phyloP scores from a whole-genome alignment of 2,797 vertebrate genomes.

The Dermochelys coriacea region DNA sequence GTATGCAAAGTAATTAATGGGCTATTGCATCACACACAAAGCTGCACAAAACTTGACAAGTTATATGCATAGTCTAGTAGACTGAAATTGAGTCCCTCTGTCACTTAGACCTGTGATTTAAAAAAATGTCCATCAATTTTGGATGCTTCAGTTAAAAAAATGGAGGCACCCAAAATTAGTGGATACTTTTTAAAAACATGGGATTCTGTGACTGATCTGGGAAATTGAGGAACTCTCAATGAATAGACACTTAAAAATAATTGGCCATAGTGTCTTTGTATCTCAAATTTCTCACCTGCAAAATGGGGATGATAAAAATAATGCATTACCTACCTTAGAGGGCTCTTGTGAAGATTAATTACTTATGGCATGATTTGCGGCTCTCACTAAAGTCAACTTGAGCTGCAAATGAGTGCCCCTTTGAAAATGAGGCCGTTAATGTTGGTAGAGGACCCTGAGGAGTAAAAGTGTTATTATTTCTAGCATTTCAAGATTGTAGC shows the following conservation, averaged over 20 bases:
- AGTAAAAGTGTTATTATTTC: neutral
- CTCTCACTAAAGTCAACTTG: constrained; percentile 3
- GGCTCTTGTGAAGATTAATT: neutral
- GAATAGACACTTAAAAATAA: neutral
- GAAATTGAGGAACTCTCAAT: neutral
- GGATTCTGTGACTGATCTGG: neutral
- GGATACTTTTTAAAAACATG: neutral
- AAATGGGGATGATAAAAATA: neutral
- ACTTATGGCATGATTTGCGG: neutral
- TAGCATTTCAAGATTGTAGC: neutral
- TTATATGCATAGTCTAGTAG: accelerated
- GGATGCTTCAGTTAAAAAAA: neutral
- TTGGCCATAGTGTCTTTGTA: neutral
- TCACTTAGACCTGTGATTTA: neutral
- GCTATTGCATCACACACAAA: neutral
- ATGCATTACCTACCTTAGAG: neutral
- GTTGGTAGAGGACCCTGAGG: neutral
- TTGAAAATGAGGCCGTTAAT: constrained; percentile 27
- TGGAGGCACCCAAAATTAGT: accelerated
- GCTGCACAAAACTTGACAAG: accelerated
- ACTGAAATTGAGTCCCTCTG: accelerated
- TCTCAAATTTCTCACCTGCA: neutral
- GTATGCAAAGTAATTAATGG: neutral
- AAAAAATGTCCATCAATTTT: accelerated
- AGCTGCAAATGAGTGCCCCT: neutral